Evolutionary conservation across 2,888 invertebrate species (phyloP).

Genomic region (Andrena haemorrhoa): DNA sequence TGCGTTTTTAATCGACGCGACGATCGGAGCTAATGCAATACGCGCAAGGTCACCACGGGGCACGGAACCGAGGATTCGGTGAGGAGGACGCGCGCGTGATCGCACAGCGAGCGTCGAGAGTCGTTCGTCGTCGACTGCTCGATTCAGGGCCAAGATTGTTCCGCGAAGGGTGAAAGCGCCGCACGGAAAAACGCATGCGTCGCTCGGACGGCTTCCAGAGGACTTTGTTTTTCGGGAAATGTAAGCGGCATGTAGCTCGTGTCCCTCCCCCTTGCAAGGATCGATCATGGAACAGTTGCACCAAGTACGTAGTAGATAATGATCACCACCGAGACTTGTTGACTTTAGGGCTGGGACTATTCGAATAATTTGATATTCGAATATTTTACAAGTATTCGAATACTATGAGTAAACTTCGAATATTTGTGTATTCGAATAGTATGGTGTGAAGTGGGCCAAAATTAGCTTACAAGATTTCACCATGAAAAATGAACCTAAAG

Average conservation of each 20-base stretch:
- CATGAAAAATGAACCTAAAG: too few species aligned
- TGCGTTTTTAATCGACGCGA: too few species aligned
- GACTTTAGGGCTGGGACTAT: too few species aligned
- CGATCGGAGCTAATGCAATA: not conserved
- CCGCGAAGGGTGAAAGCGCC: constrained; percentile 61
- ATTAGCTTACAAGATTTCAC: too few species aligned
- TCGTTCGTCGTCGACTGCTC: constrained; percentile 66
- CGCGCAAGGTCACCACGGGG: not conserved
- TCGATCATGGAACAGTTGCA: constrained; percentile 24
- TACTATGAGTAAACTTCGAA: too few species aligned
- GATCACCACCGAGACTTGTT: not conserved
- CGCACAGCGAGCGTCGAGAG: constrained; percentile 33
- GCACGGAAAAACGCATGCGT: constrained; percentile 70
- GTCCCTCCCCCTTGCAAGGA: constrained; percentile 10
- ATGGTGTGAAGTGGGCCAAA: too few species aligned
- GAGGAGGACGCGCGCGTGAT: not conserved
- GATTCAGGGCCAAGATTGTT: constrained; percentile 71
- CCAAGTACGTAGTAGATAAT: too few species aligned
- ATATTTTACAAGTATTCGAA: too few species aligned
- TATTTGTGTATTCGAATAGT: too few species aligned
- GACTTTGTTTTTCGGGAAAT: constrained; percentile 48
- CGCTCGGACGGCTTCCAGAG: constrained; percentile 35
- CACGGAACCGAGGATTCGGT: not conserved
- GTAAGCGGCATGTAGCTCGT: constrained; percentile 14
- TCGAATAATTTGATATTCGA: too few species aligned